Evolutionary conservation across 2,888 invertebrate genomes (phyloP).

Genomic region (Pandemis corylana): DNA sequence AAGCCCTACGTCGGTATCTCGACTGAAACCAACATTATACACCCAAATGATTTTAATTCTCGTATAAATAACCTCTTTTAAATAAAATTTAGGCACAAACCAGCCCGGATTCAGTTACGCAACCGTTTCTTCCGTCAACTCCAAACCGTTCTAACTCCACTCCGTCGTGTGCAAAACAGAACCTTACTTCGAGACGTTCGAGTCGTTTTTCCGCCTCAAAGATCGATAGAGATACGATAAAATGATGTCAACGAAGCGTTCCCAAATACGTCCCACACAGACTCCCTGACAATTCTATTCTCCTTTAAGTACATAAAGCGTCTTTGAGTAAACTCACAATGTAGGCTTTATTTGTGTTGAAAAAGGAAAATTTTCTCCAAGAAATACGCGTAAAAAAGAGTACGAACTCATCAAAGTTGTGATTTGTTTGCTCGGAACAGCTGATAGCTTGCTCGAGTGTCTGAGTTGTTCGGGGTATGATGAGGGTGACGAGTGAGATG

Average conservation of each 20-base stretch:
- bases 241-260: not conserved
- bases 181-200: not conserved
- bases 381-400: slow-evolving; percentile 50
- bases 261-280: slow-evolving; percentile 30
- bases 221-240: not conserved
- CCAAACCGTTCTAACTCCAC: not conserved
- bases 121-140: slow-evolving; percentile 5
- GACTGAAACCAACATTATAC: not conserved
- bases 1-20: not conserved
- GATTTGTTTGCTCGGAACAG: slow-evolving; percentile 57
- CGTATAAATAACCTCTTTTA: slow-evolving; percentile 5
- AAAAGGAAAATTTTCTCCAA: slow-evolving; percentile 37
- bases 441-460: slow-evolving; percentile 53
- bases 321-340: slow-evolving; percentile 51
- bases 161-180: not conserved
- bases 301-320: slow-evolving; percentile 43
- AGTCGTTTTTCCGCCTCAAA: not conserved
- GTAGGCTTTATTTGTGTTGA: slow-evolving; percentile 46
- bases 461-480: slow-evolving; percentile 4
- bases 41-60: slow-evolving; percentile 1
- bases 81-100: slow-evolving; percentile 9
- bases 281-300: slow-evolving; percentile 30
- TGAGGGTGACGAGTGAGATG: not conserved
- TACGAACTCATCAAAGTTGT: slow-evolving; percentile 63
- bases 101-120: slow-evolving; percentile 15